Conservation (phyloP, 2,888 invertebrate genomes). For the Monochamus alternatus region DNA sequence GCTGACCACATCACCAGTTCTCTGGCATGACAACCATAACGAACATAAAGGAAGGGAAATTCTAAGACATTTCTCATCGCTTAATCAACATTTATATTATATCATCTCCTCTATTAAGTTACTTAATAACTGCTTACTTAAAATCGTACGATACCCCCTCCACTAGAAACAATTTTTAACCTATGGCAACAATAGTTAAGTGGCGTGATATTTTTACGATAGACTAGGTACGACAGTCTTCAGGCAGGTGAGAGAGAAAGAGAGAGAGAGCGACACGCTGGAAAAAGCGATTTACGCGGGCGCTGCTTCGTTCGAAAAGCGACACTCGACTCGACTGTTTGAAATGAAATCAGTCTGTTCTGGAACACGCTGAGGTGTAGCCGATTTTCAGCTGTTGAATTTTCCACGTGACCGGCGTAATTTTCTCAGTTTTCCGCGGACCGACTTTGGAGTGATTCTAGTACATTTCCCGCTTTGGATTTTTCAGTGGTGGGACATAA, state of each 20-base stretch:
- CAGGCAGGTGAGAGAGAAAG: constrained; percentile 18
- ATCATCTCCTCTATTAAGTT: constrained; percentile 12
- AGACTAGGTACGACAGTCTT: neutral
- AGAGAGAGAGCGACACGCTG: neutral
- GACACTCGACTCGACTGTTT: constrained; percentile 29
- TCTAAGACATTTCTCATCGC: neutral
- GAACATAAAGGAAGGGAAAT: too few relatives aligned
- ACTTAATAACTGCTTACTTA: constrained; percentile 31
- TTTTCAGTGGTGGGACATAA: constrained; percentile 36
- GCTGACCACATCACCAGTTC: too few relatives aligned
- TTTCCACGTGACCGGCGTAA: constrained; percentile 57
- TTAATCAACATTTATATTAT: neutral
- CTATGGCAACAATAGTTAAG: constrained; percentile 38
- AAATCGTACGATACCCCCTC: constrained; percentile 42
- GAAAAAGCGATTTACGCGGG: constrained; percentile 11
- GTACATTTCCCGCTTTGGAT: constrained; percentile 21
- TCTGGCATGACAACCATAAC: too few relatives aligned
- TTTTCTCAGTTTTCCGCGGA: constrained; percentile 32
- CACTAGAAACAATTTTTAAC: constrained; percentile 27
- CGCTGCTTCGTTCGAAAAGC: constrained; percentile 8
- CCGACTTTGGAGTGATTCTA: constrained; percentile 48
- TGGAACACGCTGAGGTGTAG: constrained; percentile 48
- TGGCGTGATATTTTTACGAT: constrained; percentile 40
- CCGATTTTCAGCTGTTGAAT: constrained; percentile 40
- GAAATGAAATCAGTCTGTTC: constrained; percentile 53